Evolutionary conservation across 30 jellyfish, hydroid and myxozoan genomes (phyloP), one percentile per base, ranked within the genome.

Genomic region (Aurelia aurita): DNA sequence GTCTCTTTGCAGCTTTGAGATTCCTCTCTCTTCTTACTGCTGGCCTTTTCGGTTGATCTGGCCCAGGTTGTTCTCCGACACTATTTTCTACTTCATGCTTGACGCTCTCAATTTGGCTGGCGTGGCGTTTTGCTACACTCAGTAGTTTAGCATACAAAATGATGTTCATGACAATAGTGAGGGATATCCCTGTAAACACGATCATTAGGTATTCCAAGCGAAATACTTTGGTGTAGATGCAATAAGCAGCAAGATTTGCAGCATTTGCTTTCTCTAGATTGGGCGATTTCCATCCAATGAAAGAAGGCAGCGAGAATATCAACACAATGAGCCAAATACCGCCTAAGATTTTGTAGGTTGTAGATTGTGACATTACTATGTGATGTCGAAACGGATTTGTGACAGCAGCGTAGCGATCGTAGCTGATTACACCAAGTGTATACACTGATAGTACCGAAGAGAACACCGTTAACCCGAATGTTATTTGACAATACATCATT

Each of bases 1-100:
- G 91, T n/a, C 96, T 80, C 87, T 72, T 85, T 55, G 98, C 95
- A 46, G 98, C 98, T 79, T 91, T 91, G 46, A 85, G 65, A 80
- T 80, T 84, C 45, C 88, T 85, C 44, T 91, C 96, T 60, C 81
- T 79, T 53, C 96, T 83, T 14, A 68, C 71, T 43, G 86, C 71
- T 12, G 64, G 71, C 69, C 87, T 58, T 69, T 77, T 72, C 5
- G 74, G 64, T 28, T 74, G 67, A 27, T 59, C 71, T 28, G 35
- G 29, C 2, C 60, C 57, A 0, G 88, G 35, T 22, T 63, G 62
- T 16, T 77, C 96, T 43, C 84, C 70, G 73, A 51, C 39, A 72
- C 93, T 77, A 46, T 84, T 80, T 26, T 89, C 97, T 20, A 89
- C 69, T 65, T 89, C 97, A 18, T 72, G 88, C 57, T 89, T 86